Percentiles rank a stretch among this genome's conserved stretches.
These are phyloP conservation scores for Drosophila emarginata DNA, from an alignment of 2,888 invertebrate species.

Conservation along the genomic window DNA sequence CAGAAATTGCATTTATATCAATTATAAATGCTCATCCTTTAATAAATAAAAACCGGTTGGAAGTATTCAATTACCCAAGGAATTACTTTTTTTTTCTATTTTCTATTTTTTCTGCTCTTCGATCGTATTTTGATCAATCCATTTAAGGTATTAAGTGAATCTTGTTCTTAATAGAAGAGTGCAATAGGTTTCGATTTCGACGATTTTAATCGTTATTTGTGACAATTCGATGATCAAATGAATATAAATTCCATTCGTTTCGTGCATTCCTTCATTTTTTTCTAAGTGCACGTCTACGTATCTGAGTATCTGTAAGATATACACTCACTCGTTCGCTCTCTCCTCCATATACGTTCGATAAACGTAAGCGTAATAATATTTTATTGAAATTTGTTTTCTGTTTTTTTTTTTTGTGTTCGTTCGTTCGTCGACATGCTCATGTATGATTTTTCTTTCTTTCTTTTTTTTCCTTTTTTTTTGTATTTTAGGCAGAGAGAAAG, in stretches of 20 bases:
- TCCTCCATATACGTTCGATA: conserved; percentile 62
- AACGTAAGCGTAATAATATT: conserved; percentile 81
- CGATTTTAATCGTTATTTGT: no score
- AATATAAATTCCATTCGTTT: background rate
- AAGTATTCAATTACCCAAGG: no score
- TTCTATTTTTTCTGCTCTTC: no score
- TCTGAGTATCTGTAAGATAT: conserved; percentile 74
- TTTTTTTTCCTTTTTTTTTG: conserved; percentile 37
- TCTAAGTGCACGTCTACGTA: conserved; percentile 42
- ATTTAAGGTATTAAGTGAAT: no score
- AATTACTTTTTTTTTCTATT: no score
- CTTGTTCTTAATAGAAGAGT: no score
- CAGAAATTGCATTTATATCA: no score
- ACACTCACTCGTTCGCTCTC: conserved; percentile 38
- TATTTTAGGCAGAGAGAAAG: conserved; percentile 3
- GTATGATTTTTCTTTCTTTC: background rate
- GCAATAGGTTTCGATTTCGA: no score
- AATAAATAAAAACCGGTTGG: no score
- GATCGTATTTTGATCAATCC: no score
- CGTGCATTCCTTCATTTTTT: conserved; percentile 20
- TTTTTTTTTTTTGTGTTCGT: conserved; percentile 31
- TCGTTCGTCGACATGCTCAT: conserved; percentile 6
- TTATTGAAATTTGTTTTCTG: conserved; percentile 81
- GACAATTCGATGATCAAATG: background rate
- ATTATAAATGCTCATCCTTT: no score